phyloP scores from a whole-genome alignment of 2,113 vertebrate species.

The Mystacornis crossleyi region DNA sequence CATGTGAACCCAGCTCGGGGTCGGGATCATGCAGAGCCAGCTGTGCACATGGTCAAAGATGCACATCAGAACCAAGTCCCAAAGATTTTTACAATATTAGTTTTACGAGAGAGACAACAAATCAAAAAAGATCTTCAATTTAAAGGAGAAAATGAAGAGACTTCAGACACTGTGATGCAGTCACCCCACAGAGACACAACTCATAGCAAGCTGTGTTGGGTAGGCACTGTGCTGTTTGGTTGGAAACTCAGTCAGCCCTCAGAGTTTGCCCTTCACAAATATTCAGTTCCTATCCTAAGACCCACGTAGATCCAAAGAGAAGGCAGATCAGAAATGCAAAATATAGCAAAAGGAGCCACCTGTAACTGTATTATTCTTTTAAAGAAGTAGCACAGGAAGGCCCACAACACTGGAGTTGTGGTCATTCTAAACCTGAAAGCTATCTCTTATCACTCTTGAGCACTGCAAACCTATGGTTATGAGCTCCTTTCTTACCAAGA shows the following conservation, averaged over 20 bases:
- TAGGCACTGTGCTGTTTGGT: background rate
- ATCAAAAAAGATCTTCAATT: background rate
- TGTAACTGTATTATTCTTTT: background rate
- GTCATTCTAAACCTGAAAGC: background rate
- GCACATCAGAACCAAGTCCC: background rate
- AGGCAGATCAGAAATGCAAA: background rate
- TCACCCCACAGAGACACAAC: rapidly evolving
- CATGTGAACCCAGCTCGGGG: background rate
- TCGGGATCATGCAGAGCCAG: rapidly evolving
- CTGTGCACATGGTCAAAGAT: background rate
- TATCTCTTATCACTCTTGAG: background rate
- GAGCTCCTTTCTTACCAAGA: background rate
- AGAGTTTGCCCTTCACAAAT: background rate
- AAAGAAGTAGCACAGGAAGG: background rate
- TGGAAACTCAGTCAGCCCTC: background rate
- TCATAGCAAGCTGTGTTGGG: background rate
- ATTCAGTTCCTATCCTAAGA: background rate
- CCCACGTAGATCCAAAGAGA: background rate
- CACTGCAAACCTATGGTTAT: background rate
- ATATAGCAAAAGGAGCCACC: background rate
- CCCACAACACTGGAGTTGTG: background rate
- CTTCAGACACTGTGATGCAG: background rate
- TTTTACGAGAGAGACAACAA: background rate
- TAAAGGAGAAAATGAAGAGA: background rate
- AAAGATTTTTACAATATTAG: background rate